phyloP scores from a whole-genome alignment of 2,888 invertebrate genomes.

The Sturmia bella region DNA sequence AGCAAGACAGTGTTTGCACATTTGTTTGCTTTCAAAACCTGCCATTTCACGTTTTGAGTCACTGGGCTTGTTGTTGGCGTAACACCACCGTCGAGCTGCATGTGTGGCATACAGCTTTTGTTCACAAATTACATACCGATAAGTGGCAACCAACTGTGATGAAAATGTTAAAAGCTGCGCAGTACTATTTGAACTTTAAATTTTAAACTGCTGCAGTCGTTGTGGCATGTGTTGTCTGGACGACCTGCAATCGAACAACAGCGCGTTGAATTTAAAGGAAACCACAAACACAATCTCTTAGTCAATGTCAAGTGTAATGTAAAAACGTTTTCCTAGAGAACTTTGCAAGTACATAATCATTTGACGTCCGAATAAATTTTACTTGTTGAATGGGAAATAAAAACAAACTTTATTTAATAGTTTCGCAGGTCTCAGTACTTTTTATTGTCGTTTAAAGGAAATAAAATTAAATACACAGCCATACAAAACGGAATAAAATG shows the following conservation, averaged over 20 bases:
- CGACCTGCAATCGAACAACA: neutral
- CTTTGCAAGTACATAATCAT: neutral
- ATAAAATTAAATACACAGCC: too few relatives aligned
- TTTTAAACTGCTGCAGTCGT: neutral
- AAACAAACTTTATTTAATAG: too few relatives aligned
- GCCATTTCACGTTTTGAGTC: conserved; percentile 32
- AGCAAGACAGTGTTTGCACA: neutral
- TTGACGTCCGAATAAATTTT: too few relatives aligned
- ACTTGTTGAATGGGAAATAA: too few relatives aligned
- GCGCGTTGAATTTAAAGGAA: neutral
- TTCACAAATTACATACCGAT: neutral
- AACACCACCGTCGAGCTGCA: neutral
- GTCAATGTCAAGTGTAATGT: conserved; percentile 56
- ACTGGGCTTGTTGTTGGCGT: conserved; percentile 19
- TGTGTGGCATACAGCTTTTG: conserved; percentile 8
- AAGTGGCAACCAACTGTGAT: neutral
- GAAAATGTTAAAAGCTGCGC: neutral
- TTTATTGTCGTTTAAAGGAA: too few relatives aligned
- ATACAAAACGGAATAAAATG: too few relatives aligned
- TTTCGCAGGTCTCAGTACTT: too few relatives aligned
- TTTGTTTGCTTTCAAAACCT: neutral
- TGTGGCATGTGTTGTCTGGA: conserved; percentile 24
- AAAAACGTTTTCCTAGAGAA: neutral
- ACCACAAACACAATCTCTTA: neutral
- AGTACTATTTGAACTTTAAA: conserved; percentile 4